Percentiles rank a stretch among this genome's conserved stretches.
Evolutionary conservation across 1,140 invertebrate genomes (phyloP).

Genomic region (Uloborus diversus): DNA sequence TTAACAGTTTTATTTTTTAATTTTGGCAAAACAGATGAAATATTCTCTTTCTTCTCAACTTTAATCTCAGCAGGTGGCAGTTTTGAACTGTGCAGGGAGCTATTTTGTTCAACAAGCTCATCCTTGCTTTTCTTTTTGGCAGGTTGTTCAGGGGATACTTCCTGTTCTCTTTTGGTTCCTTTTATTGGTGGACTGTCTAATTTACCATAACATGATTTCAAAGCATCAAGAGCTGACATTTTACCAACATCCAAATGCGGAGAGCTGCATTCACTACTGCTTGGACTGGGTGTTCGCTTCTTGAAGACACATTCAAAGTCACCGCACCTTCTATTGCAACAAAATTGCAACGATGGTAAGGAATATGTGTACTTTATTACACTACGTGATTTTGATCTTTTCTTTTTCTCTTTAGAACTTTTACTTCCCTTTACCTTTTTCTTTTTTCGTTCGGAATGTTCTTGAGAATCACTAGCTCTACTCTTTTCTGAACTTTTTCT

Average conservation of each 20-base stretch:
- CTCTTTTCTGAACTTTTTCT: neutral
- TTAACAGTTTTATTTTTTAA: neutral
- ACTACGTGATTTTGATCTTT: neutral
- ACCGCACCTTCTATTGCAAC: constrained; percentile 55
- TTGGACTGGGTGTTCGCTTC: neutral
- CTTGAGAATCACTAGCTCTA: neutral
- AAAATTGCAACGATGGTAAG: constrained; percentile 56
- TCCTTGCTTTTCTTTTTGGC: neutral
- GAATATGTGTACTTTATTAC: constrained; percentile 55
- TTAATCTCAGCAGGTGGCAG: neutral
- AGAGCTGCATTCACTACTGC: neutral
- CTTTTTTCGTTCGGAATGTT: neutral
- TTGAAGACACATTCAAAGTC: constrained; percentile 6
- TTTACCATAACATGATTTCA: constrained; percentile 31
- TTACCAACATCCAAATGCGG: neutral
- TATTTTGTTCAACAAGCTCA: neutral
- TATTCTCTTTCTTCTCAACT: neutral
- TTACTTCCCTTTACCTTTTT: neutral
- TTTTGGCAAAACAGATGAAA: neutral
- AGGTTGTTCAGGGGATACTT: neutral
- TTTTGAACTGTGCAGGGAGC: neutral
- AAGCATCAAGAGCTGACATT: constrained; percentile 24
- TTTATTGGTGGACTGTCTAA: constrained; percentile 10
- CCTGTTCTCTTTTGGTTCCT: neutral
- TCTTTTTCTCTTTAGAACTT: neutral